Conservation (phyloP, 2,113 vertebrate species). For the Tursiops truncatus region DNA sequence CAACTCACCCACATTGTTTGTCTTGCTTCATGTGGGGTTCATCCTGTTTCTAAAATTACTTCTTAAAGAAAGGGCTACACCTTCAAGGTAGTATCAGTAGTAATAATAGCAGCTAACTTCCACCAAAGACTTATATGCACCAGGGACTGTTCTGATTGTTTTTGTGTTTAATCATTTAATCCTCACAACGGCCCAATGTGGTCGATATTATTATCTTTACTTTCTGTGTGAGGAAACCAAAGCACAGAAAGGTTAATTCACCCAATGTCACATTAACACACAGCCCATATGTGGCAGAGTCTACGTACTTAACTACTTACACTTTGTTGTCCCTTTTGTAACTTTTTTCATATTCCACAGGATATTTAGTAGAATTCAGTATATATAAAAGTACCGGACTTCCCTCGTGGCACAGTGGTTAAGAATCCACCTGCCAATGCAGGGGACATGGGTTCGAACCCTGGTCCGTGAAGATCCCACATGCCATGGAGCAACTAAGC, state of each 20-base stretch:
- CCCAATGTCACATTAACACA: background rate
- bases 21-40: background rate
- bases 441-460: too few species aligned
- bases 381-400: background rate
- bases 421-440: too few species aligned
- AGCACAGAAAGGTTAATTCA: conserved; percentile 16
- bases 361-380: background rate
- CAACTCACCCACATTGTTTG: background rate
- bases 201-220: background rate
- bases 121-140: background rate
- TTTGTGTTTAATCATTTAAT: background rate
- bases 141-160: background rate
- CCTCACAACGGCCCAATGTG: background rate
- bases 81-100: background rate
- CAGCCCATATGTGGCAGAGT: background rate
- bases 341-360: background rate
- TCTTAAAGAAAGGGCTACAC: background rate
- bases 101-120: background rate
- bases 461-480: too few species aligned
- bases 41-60: background rate
- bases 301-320: background rate
- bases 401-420: too few species aligned
- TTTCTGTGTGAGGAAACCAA: background rate
- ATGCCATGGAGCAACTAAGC: too few species aligned
- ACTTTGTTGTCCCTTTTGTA: background rate